A percentile compares a stretch with the other conserved stretches of the same genome.
Conservation (phyloP, 2,888 invertebrate species). For the Rhogogaster chlorosoma region DNA sequence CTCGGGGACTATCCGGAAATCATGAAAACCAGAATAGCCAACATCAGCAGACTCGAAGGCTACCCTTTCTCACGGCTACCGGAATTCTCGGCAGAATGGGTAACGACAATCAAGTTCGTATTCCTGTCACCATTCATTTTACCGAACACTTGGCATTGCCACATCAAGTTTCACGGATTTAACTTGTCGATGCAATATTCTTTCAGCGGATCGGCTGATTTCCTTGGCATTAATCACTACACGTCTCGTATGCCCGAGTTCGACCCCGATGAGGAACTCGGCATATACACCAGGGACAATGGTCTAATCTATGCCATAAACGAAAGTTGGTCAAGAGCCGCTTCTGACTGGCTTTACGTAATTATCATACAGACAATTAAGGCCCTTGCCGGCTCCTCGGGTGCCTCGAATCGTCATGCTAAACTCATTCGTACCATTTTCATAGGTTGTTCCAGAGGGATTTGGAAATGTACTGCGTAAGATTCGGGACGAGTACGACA, state of each 20-base stretch:
- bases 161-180: not conserved
- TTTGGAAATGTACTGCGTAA: constrained; percentile 76
- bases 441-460: constrained; percentile 79
- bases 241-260: constrained; percentile 66
- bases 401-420: not conserved
- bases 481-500: constrained; percentile 77
- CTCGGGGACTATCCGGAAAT: constrained; percentile 85
- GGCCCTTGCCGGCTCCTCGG: too few relatives aligned
- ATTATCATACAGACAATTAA: not conserved
- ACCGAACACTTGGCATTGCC: not conserved
- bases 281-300: constrained; percentile 73
- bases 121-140: not conserved
- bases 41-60: constrained; percentile 81
- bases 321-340: not conserved
- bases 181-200: constrained; percentile 75
- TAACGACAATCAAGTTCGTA: constrained; percentile 54
- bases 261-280: constrained; percentile 46
- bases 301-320: constrained; percentile 76
- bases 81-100: constrained; percentile 37
- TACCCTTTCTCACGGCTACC: constrained; percentile 83
- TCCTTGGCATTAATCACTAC: constrained; percentile 79
- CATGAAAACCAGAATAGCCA: constrained; percentile 82
- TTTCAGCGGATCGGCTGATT: constrained; percentile 77
- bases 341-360: constrained; percentile 66
- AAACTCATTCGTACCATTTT: constrained; percentile 52